Base-by-base conservation (phyloP, 1,140 invertebrate genomes). In the Maniola jurtina region DNA sequence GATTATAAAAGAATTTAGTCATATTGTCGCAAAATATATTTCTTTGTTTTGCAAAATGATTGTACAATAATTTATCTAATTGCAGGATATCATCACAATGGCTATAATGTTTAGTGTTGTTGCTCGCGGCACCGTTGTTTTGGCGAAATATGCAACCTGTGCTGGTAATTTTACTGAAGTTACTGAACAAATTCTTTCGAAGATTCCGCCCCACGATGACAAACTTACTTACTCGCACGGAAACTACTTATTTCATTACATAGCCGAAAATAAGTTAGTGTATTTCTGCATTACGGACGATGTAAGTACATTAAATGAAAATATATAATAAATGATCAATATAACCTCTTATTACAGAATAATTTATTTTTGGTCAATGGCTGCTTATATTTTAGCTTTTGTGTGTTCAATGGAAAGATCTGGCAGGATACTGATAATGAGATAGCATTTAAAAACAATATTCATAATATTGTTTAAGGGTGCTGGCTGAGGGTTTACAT, bases 251-350 rank as follows among this genome's bases (percentile, higher is more conserved):
- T 98, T 98, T 84, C 97, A 98, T 87, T 99, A 98, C 77, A 95
- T 97, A 63, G 94, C 94, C 69, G 96, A 98, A 89, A 95, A 97
- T 80, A 92, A 94, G 77, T 94, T 98, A 70, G 94, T 98, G 76
- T 98, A 97, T 86, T 94, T 99, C 91, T 98, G 97, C 78, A 98
- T 98, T 57, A 97, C 97, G 62, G 97, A 98, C 92, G 96, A 98
- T 93, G 97, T 98, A 93, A 95, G 96, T 94, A 45, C 25, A 25
- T 25, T 25, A 25, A 25, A 25, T 25, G 25, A 25, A 2, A 25
- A 2, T 25, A 25, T 25, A 25, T 25, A 4, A 4, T 25, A 25
- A n/a, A n/a, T n/a, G 25, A 25, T 25, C 4, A 25, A 2, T 25
- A 25, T 25, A 25, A 25, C 25, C 25, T 25, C 25, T 25, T 4